Evolutionary conservation across 2,113 vertebrate genomes (phyloP), one percentile per base, ranked within the genome.

Genomic region (Chamaea fasciata): DNA sequence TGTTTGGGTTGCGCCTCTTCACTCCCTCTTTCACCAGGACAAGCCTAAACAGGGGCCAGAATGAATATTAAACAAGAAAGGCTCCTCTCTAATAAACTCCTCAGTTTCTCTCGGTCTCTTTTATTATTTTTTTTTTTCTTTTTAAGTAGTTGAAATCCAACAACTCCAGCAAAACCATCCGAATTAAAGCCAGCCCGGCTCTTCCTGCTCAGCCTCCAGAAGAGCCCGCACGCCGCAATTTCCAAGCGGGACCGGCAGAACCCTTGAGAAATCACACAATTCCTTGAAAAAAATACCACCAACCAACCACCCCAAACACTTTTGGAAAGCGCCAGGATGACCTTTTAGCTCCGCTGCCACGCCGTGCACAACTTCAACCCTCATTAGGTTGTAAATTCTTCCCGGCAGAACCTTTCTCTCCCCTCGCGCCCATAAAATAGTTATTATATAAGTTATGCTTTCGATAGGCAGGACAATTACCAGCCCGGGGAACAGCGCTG

Each of bases 11-110:
- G 96, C 0, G 69, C 94, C 92, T 87, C 94, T 75, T 89, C 92
- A 78, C 90, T 93, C 91, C 95, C 90, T 92, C 90, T 59, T 91
- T 73, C 92, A 74, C 95, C 95, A 94, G 96, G 94, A 97, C 94
- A 95, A 96, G 89, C 92, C 94, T 92, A 94, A 95, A 96, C 82
- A 90, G 91, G 80, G 86, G 91, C 97, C 94, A 89, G 90, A 65
- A 80, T 80, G 87, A 94, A 96, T 94, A 96, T 90, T 78, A 95
- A 97, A 96, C 63, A 67, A 37, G 93, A 80, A 71, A 1, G 67
- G 76, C 93, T 95, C 87, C 79, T 87, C 84, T 91, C 83, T 70
- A 92, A 95, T 68, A 86, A 95, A 91, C 75, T 60, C 30, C 67
- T 89, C 89, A 8, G 68, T 65, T 94, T 92, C 83, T 64, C 67